These are phyloP conservation scores for Eulithis testata DNA, from an alignment of 2,888 invertebrate genomes.

Conservation along the genomic window DNA sequence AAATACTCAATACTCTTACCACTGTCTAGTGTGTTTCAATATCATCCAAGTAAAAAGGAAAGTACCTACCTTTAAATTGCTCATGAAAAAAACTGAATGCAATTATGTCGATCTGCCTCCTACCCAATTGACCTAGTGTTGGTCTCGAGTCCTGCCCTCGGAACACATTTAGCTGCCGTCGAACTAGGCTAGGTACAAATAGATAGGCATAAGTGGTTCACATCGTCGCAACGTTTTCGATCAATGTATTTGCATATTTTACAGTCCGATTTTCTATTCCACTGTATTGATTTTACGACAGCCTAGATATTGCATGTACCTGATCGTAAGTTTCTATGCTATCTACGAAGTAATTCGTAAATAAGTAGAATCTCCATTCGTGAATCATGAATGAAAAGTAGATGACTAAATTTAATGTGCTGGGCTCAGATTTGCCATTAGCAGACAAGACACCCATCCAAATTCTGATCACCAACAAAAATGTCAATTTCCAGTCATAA, in stretches of 20 bases:
- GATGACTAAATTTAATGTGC: too few species aligned
- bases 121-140: constrained; percentile 13
- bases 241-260: constrained; percentile 21
- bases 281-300: constrained; percentile 10
- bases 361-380: too few species aligned
- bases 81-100: background rate
- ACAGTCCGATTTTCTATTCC: background rate
- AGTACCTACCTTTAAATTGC: too few species aligned
- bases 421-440: too few species aligned
- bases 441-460: too few species aligned
- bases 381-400: too few species aligned
- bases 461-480: too few species aligned
- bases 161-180: background rate
- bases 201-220: background rate
- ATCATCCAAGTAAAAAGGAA: too few species aligned
- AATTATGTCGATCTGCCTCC: constrained; percentile 14
- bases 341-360: background rate
- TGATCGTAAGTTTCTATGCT: background rate
- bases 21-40: too few species aligned
- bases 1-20: too few species aligned
- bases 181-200: background rate
- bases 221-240: constrained; percentile 1
- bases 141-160: constrained; percentile 1
- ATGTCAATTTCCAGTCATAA: too few species aligned
- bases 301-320: background rate